Evolutionary conservation across 2,797 vertebrate genomes (phyloP).

Genomic region (Gastrophryne carolinensis): DNA sequence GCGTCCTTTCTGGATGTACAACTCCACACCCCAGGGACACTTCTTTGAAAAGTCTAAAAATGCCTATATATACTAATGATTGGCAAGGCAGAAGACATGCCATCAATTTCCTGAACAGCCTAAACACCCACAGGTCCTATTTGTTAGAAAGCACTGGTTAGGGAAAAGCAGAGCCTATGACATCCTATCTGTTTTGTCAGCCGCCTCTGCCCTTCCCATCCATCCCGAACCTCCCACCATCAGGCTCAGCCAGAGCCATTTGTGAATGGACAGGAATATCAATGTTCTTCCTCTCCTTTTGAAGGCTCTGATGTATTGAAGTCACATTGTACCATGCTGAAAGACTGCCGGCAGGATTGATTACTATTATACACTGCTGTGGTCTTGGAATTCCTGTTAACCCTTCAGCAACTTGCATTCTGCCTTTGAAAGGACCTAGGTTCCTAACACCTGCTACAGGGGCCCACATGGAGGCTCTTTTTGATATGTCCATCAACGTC

Average conservation of each 20-base stretch:
- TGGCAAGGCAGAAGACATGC: slow-evolving; percentile 64
- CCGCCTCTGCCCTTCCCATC: slow-evolving; percentile 63
- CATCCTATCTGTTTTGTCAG: slow-evolving; percentile 65
- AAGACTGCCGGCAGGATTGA: slow-evolving; percentile 65
- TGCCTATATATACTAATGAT: no score
- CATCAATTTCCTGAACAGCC: slow-evolving; percentile 70
- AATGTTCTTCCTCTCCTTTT: slow-evolving; percentile 56
- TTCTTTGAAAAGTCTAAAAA: no score
- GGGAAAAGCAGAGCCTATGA: slow-evolving; percentile 73
- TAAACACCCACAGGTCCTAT: slow-evolving; percentile 79
- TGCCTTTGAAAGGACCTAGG: slow-evolving; percentile 35
- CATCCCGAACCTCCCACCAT: slow-evolving; percentile 66
- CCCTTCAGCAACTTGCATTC: slow-evolving; percentile 57
- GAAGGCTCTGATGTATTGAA: slow-evolving; percentile 58
- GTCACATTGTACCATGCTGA: slow-evolving; percentile 59
- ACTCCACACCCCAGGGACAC: no score
- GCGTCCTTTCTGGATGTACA: no score
- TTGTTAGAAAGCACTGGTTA: slow-evolving; percentile 78
- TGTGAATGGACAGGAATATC: slow-evolving; percentile 70
- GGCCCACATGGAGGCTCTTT: background rate
- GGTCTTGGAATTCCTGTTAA: slow-evolving; percentile 47
- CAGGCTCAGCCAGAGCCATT: slow-evolving; percentile 63
- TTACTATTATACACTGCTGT: slow-evolving; percentile 57
- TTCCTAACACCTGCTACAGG: slow-evolving; percentile 29
- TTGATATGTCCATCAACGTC: background rate